A percentile compares a stretch with the other conserved stretches of the same genome.
Conservation (phyloP, 2,888 invertebrate species). For the Polyploca ridens region DNA sequence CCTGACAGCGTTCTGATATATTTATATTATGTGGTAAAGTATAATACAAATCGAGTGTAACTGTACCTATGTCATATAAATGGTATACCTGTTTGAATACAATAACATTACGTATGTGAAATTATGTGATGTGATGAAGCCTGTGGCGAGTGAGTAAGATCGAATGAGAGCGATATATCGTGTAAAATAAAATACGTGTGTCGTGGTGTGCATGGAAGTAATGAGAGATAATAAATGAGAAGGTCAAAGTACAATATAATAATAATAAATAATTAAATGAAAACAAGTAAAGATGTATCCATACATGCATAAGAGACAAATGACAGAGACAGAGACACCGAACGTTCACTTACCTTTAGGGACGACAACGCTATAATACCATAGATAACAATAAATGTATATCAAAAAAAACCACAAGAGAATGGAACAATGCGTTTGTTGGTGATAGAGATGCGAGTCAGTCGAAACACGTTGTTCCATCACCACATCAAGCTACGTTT, state of each 20-base stretch:
- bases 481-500: slow-evolving; percentile 70
- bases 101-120: slow-evolving; percentile 35
- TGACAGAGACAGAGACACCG: slow-evolving; percentile 73
- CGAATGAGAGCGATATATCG: slow-evolving; percentile 62
- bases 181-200: slow-evolving; percentile 61
- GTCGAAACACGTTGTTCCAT: slow-evolving; percentile 72
- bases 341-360: slow-evolving; percentile 71
- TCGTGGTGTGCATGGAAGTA: slow-evolving; percentile 74
- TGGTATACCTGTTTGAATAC: slow-evolving; percentile 37
- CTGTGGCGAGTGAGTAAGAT: slow-evolving; percentile 54
- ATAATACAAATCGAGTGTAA: slow-evolving; percentile 54
- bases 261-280: slow-evolving; percentile 41
- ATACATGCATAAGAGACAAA: slow-evolving; percentile 72
- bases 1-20: slow-evolving; percentile 61
- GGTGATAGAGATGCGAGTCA: slow-evolving; percentile 27
- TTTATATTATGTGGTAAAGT: slow-evolving; percentile 46
- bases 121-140: slow-evolving; percentile 59
- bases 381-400: slow-evolving; percentile 48
- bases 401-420: slow-evolving; percentile 41
- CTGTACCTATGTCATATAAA: slow-evolving; percentile 44
- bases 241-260: slow-evolving; percentile 62
- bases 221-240: slow-evolving; percentile 73
- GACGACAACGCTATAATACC: slow-evolving; percentile 49
- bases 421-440: slow-evolving; percentile 74
- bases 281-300: slow-evolving; percentile 48